Evolutionary conservation across 2,113 vertebrate genomes (phyloP), one percentile per base, ranked within the genome.

Genomic region (Turnix velox): DNA sequence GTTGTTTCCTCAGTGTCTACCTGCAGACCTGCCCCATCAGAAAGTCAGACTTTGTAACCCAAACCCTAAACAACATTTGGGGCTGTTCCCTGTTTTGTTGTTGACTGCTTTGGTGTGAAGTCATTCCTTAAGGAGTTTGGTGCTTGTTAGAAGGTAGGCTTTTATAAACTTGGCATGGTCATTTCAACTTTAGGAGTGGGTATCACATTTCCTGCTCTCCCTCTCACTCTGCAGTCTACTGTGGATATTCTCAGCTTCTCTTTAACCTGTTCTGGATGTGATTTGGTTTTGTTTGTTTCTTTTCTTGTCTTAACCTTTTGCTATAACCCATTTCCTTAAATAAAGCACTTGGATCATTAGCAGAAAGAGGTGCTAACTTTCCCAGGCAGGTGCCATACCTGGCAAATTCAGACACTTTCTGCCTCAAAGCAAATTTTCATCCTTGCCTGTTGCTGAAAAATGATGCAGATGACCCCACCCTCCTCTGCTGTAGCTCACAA

Each of bases 1-100:
- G 45, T 20, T 0, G 0, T 39, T 76, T 45, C 14, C 54, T n/a
- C 0, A 0, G 27, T 72, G 52, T 23, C 33, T 27, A 6, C 0
- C 1, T 54, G 51, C 67, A 62, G 40, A 22, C 6, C 24, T 72
- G 30, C 1, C 0, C 18, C 1, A 1, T 82, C 14, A n/a, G 11
- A 18, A 57, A n/a, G 27, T 30, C 59, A 18, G 37, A n/a, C 11
- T 31, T 58, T 48, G 35, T 19, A 43, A 25, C 35, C 39, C 25
- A 46, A 42, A 39, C 40, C 31, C 25, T 61, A 9, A 42, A 45
- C 6, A 48, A 18, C 45, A 31, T 37, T 2, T 31, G 58, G 28
- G 76, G 27, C 35, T 74, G 55, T 27, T 76, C 20, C 42, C 10
- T 17, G 10, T 24, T 76, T 33, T 57, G 27, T 19, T 65, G 33